Conservation (phyloP, 23 tunicate species). For the Trididemnum miniatum region DNA sequence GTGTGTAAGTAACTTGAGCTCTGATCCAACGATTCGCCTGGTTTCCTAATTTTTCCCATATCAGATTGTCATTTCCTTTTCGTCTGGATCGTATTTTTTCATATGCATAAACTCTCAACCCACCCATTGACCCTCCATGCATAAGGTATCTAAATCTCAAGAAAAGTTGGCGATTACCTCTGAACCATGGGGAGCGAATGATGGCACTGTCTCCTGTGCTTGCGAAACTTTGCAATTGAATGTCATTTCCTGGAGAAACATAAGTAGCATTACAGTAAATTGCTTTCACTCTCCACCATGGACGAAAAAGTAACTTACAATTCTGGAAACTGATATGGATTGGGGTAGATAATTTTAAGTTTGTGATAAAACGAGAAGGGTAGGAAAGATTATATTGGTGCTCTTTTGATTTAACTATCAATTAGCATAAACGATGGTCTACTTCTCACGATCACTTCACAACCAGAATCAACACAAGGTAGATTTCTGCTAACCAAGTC, state of each 20-base stretch:
- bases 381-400: too few species aligned
- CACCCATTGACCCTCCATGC: slow-evolving; percentile 84
- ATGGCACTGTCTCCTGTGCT: slow-evolving; percentile 87
- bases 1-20: slow-evolving; percentile 44
- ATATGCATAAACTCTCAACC: slow-evolving; percentile 76
- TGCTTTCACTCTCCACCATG: too few species aligned
- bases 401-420: too few species aligned
- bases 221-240: too few species aligned
- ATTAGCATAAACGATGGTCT: too few species aligned
- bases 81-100: slow-evolving; percentile 51
- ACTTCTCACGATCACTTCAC: too few species aligned
- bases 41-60: slow-evolving; percentile 86
- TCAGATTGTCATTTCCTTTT: slow-evolving; percentile 66
- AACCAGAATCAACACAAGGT: too few species aligned
- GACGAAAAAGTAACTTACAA: too few species aligned
- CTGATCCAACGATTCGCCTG: slow-evolving; percentile 68
- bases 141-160: slow-evolving; percentile 80
- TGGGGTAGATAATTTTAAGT: too few species aligned
- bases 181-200: slow-evolving; percentile 85
- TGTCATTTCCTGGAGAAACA: slow-evolving; percentile 68
- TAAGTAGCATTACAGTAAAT: neutral
- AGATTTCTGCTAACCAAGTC: too few species aligned
- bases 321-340: too few species aligned
- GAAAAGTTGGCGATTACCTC: slow-evolving; percentile 2
- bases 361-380: too few species aligned